Evolutionary conservation across 2,797 vertebrate species (phyloP), one percentile per base, ranked within the genome.

Genomic region (Etheostoma perlongum): DNA sequence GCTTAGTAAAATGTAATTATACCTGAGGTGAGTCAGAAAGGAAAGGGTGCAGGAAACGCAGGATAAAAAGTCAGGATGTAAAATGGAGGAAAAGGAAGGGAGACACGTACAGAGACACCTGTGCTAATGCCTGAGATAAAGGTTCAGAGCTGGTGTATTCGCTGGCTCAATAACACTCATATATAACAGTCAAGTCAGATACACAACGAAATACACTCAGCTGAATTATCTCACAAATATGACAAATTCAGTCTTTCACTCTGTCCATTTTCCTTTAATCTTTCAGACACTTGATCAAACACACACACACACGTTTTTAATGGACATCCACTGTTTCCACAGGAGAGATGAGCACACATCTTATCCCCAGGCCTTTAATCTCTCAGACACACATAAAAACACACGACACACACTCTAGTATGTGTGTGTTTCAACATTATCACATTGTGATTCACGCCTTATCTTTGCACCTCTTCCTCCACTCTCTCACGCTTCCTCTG

Each of bases 371-470:
- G 54, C 15, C 54, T 78, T 72, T 71, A 63, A 63, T 79, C 78
- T 77, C 54, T 60, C 36, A 48, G 49, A 67, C 5, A 61, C 36
- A 72, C 47, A 23, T 13, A 48, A 49, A 59, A 4, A 55, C 49
- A 55, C 33, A n/a, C 30, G 4, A n/a, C 48, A 64, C 5, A 57
- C 27, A 63, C 30, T 40, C 36, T 40, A 40, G 36, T 40, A 40
- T 33, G 13, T 52, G 69, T 40, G 30, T 68, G 49, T 60, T 67
- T 42, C 55, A 55, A 44, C 60, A 79, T 75, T 58, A 73, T 73
- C 51, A 46, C 68, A 77, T 83, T 16, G 10, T 84, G 72, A 85
- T 84, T 88, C 72, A 81, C 86, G 74, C 76, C 75, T 81, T 25
- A 59, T 67, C 71, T 84, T 85, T 67, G 33, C 79, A 76, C 71